These are phyloP conservation scores for Strigamia maritima DNA, from an alignment of 2,888 invertebrate species.

Conservation along the genomic window DNA sequence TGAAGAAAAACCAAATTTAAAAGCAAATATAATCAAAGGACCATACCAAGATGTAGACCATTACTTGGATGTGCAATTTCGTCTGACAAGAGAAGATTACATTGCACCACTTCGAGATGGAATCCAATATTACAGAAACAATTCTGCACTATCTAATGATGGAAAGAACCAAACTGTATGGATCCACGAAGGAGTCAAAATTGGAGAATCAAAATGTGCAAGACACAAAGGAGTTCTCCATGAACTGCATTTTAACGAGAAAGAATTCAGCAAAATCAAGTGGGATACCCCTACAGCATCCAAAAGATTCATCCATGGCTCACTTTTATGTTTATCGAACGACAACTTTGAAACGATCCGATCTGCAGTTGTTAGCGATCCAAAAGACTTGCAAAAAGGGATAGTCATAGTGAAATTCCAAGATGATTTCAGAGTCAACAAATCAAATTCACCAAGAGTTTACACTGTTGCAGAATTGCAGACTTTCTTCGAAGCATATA, in stretches of 20 bases:
- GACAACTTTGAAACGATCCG: constrained; percentile 39
- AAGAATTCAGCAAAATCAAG: not conserved
- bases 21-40: constrained; percentile 62
- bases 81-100: constrained; percentile 75
- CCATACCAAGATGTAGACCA: constrained; percentile 64
- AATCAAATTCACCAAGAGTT: too few species aligned
- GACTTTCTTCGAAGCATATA: constrained; percentile 26
- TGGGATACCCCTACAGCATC: constrained; percentile 35
- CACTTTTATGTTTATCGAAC: constrained; percentile 38
- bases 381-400: not conserved
- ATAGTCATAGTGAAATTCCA: constrained; percentile 15
- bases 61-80: constrained; percentile 74
- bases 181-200: not conserved
- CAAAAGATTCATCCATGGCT: constrained; percentile 34
- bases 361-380: constrained; percentile 33
- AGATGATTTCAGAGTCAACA: too few species aligned
- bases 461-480: not conserved
- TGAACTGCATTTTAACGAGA: not conserved
- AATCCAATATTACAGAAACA: constrained; percentile 56
- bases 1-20: constrained; percentile 54
- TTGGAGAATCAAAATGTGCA: not conserved
- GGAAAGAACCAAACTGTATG: not conserved
- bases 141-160: not conserved
- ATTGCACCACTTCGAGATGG: constrained; percentile 68
- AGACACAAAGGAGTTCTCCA: not conserved